Conservation (phyloP, 2,888 invertebrate species). For the Globia sparganii region DNA sequence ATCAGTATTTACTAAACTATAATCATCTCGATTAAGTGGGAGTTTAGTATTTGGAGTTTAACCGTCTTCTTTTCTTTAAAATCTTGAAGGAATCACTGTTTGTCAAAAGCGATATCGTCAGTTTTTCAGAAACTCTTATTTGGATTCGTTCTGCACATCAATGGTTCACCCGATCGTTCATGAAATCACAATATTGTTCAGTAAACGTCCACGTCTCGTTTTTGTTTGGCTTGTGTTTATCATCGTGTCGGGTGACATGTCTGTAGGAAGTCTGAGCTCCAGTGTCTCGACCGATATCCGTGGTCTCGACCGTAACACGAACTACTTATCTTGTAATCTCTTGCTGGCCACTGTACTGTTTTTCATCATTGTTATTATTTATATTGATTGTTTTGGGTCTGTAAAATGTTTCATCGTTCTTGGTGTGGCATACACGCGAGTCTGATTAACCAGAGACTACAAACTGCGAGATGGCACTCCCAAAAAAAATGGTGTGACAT, state of each 20-base stretch:
- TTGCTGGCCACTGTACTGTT: neutral
- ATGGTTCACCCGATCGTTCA: neutral
- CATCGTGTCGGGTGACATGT: slow-evolving; percentile 32
- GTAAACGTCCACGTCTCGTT: neutral
- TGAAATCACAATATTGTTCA: slow-evolving; percentile 24
- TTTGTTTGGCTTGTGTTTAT: slow-evolving; percentile 46
- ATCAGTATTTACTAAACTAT: neutral
- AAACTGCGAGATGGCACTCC: too few relatives aligned
- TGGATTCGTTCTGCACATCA: neutral
- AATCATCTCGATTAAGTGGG: too few relatives aligned
- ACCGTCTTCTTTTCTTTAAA: neutral
- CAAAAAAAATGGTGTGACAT: too few relatives aligned
- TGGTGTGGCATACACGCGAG: neutral
- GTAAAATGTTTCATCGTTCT: too few relatives aligned
- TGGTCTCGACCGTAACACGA: slow-evolving; percentile 38
- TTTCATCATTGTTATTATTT: slow-evolving; percentile 8
- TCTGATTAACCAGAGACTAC: too few relatives aligned
- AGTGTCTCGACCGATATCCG: slow-evolving; percentile 29
- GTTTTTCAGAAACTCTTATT: neutral
- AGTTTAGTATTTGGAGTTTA: neutral
- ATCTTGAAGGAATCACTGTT: neutral
- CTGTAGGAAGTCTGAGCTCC: slow-evolving; percentile 56
- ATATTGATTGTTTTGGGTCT: slow-evolving; percentile 1
- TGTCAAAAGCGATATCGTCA: neutral
- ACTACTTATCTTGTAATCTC: slow-evolving; percentile 10